Conservation (phyloP, 2,113 vertebrate species). For the Potamarius usumacintae region DNA sequence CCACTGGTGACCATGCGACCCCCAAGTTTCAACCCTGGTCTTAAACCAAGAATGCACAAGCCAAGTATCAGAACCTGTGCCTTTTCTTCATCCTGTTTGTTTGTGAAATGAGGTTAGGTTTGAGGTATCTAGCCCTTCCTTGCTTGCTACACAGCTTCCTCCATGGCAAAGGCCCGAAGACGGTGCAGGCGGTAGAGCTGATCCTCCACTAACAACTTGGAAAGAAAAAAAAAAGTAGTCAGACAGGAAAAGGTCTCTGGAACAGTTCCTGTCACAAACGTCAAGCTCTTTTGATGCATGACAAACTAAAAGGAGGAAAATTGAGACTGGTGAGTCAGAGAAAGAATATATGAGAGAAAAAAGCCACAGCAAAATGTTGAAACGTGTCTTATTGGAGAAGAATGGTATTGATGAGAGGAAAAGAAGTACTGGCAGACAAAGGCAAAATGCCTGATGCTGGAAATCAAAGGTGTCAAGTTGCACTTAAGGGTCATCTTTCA, state of each 20-base stretch:
- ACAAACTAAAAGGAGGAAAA: conserved; percentile 45
- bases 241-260: conserved; percentile 60
- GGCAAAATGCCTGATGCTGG: conserved; percentile 25
- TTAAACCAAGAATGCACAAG: too few relatives aligned
- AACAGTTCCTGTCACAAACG: conserved; percentile 72
- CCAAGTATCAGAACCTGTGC: background rate
- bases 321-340: conserved; percentile 47
- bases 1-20: too few relatives aligned
- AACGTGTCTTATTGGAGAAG: background rate
- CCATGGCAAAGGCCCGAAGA: conserved; percentile 71
- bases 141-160: conserved; percentile 60
- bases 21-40: too few relatives aligned
- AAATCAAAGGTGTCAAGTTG: conserved; percentile 31
- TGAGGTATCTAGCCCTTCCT: conserved; percentile 66
- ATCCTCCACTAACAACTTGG: conserved; percentile 43
- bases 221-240: conserved; percentile 61
- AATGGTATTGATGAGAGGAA: conserved; percentile 2
- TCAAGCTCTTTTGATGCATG: conserved; percentile 71
- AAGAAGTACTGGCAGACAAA: background rate
- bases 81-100: background rate
- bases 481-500: conserved; percentile 39
- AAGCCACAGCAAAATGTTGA: conserved; percentile 13
- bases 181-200: conserved; percentile 73
- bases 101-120: conserved; percentile 31
- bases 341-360: conserved; percentile 39